Base-by-base conservation (phyloP, 2,113 vertebrate genomes). In the Carassius carassius region DNA sequence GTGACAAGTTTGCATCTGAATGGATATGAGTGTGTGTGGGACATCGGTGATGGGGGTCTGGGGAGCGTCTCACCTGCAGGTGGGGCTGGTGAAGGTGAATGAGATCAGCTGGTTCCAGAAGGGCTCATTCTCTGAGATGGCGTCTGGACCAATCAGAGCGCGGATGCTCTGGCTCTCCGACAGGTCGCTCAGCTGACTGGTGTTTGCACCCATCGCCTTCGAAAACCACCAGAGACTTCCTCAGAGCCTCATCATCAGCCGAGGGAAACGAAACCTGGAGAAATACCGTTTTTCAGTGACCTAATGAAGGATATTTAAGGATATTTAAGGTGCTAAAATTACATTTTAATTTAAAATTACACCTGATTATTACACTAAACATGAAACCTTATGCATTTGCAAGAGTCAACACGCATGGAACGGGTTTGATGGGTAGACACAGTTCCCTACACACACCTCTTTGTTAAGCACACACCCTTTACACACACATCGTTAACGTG, bases 61-160 rank as follows among this genome's bases (percentile, higher is more conserved):
- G 37, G 65, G 32, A 69, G 32, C 3, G 5, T 67, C 90, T 92
- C 94, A 99, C 98, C 97, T 98, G 95, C 95, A 95, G 14, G 96
- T 97, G 41, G 97, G 97, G 86, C 97, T 95, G 63, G 96, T 95
- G 86, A 99, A 98, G 82, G 96, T 98, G 85, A 99, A 99, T 0
- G 98, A 99, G 83, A 99, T 96, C 82, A 99, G 97, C 92, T 99
- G 98, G 91, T 99, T 99, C 98, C 98, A 99, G 93, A 99, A 99
- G 0, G 98, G 98, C 86, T 98, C 98, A 81, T 99, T 99, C 92
- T 97, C 96, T 0, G 97, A 98, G 88, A 99, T 94, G 44, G 96
- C 90, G 81, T 98, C 96, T 0, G 95, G 92, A 84, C 97, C 98
- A 9, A 98, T 95, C 41, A 99, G 91, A 82, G 94, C 94, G 82